Evolutionary conservation across 2,113 vertebrate species (phyloP).

Genomic region (Caranx ignobilis): DNA sequence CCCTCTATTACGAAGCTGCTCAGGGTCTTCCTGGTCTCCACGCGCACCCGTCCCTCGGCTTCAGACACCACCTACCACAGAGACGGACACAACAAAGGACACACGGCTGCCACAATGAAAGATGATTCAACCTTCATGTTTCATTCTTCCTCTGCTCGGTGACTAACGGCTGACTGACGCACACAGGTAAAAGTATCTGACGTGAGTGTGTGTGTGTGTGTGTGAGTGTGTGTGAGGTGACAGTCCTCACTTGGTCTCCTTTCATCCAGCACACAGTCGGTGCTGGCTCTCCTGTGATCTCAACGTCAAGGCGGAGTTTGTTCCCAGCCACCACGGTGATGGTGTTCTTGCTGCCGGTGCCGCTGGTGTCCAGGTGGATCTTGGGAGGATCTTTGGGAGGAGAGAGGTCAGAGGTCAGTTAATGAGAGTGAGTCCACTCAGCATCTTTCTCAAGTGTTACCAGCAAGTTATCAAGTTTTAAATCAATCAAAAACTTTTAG

Average conservation of each 20-base stretch:
- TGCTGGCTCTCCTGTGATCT: constrained; percentile 89
- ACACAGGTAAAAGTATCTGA: constrained; percentile 25
- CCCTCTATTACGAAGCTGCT: constrained; percentile 92
- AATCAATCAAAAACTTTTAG: too few relatives aligned
- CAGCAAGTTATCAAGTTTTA: too few relatives aligned
- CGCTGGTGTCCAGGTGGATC: constrained; percentile 90
- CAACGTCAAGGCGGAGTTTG: constrained; percentile 90
- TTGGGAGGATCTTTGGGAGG: constrained; percentile 88
- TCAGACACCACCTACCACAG: constrained; percentile 78
- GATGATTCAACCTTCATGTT: constrained; percentile 41
- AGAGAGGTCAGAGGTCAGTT: background rate
- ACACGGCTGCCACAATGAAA: constrained; percentile 23
- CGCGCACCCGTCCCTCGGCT: constrained; percentile 83
- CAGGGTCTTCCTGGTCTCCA: constrained; percentile 83
- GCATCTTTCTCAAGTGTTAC: too few relatives aligned
- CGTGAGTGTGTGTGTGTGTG: constrained; percentile 11
- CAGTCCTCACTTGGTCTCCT: constrained; percentile 82
- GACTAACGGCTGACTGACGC: constrained; percentile 47
- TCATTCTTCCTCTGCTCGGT: constrained; percentile 28
- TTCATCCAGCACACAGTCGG: constrained; percentile 88
- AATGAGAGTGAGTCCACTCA: too few relatives aligned
- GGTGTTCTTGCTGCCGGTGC: constrained; percentile 82
- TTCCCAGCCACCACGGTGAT: constrained; percentile 91
- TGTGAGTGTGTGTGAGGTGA: constrained; percentile 5
- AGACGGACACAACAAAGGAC: constrained; percentile 12